Conservation (phyloP, 2,888 invertebrate genomes). For the Nomada ferruginata region DNA sequence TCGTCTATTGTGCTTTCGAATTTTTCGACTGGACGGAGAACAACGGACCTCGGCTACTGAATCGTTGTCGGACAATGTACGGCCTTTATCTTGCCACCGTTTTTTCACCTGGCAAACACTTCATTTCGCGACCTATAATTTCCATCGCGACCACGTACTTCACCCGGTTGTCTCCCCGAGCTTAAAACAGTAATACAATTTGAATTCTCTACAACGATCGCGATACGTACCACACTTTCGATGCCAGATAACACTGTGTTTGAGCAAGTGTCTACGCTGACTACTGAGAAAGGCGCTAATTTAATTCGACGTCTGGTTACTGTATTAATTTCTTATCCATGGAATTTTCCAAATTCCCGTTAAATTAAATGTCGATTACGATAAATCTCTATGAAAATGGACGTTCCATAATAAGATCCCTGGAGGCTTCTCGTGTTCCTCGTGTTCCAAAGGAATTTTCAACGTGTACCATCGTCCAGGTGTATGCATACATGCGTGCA, state of each 20-base stretch:
- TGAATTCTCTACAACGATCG: constrained; percentile 11
- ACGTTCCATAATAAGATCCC: constrained; percentile 29
- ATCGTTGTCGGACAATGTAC: constrained; percentile 15
- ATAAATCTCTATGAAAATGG: constrained; percentile 26
- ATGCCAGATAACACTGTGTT: constrained; percentile 47
- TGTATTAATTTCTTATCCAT: background rate
- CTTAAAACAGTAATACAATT: background rate
- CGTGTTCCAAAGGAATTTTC: constrained; percentile 73
- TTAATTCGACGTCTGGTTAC: background rate
- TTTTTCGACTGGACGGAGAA: constrained; percentile 31
- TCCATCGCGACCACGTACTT: constrained; percentile 6
- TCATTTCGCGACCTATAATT: constrained; percentile 23
- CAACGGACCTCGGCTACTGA: constrained; percentile 14
- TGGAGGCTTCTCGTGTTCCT: constrained; percentile 34
- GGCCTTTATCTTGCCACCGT: constrained; percentile 10
- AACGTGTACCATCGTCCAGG: constrained; percentile 67
- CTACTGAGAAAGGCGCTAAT: constrained; percentile 41
- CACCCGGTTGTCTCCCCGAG: background rate
- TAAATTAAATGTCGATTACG: background rate
- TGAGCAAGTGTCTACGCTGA: constrained; percentile 50
- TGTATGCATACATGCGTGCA: constrained; percentile 30
- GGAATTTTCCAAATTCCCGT: background rate
- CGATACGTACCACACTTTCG: background rate
- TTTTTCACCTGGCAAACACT: constrained; percentile 13
- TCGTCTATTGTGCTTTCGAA: constrained; percentile 30